Conservation (phyloP, 2,113 vertebrate genomes). For the Trochalopteron elliotii region DNA sequence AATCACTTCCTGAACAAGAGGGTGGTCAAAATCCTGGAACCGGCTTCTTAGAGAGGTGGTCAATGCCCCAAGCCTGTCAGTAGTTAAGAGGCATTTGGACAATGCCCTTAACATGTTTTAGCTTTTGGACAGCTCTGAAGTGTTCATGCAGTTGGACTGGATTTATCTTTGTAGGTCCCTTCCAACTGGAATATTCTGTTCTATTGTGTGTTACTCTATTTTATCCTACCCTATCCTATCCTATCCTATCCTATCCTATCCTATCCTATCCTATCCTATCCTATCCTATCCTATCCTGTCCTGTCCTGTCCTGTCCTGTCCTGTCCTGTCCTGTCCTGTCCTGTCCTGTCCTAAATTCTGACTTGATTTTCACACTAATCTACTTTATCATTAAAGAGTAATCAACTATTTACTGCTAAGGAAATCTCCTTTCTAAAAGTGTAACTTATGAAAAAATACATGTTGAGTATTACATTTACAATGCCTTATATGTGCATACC, state of each 20-base stretch:
- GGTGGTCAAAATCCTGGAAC: neutral
- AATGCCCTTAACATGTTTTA: neutral
- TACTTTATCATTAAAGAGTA: neutral
- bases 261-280: no score
- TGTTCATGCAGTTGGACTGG: neutral
- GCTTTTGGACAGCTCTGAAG: neutral
- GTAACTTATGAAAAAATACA: neutral
- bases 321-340: no score
- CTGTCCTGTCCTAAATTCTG: neutral
- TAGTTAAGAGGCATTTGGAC: neutral
- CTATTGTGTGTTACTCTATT: neutral
- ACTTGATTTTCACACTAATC: slow-evolving; percentile 15
- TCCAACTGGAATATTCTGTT: neutral
- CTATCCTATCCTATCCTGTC: no score
- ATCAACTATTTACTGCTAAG: neutral
- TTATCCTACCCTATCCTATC: no score
- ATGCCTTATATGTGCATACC: slow-evolving; percentile 62
- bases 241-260: no score
- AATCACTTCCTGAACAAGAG: neutral
- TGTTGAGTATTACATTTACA: neutral
- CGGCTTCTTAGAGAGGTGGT: neutral
- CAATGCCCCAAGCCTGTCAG: neutral
- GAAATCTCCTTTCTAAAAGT: neutral
- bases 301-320: no score
- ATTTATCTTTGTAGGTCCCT: neutral